Base-by-base conservation (phyloP, 2,888 invertebrate species). In the Tricholauxania praeusta region DNA sequence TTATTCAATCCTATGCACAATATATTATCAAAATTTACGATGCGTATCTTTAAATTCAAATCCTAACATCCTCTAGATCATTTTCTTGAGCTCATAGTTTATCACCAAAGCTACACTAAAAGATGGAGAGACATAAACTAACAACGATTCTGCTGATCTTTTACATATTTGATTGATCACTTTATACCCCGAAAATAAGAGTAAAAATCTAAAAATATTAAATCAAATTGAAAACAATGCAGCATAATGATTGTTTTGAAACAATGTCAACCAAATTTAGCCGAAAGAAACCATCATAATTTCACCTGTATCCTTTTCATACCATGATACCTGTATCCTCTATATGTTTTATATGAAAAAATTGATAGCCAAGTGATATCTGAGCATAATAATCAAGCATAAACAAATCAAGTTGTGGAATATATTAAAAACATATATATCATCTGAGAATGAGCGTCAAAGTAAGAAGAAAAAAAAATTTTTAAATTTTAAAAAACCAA, bases 161-260 rank as follows among this genome's bases (percentile, higher is more conserved):
- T 83, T 82, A 80, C 82, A 84, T 81, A 82, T 85, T 84, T 84
- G 84, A 84, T 84, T 84, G 84, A 84, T 84, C 82, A 80, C 85
- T 85, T 85, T 64, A 12, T 15, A 22, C 28, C 47, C 48, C 8
- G 7, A 59, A 12, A 60, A 49, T 7, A 59, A 48, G 17, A 28
- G 8, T n/a, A 32, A 57, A 22, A 48, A 62, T 51, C 28, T 32
- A 48, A 32, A 57, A 53, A 65, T 48, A 63, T 39, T 48, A 47
- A 47, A 52, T 15, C 32, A 51, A 32, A 47, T 59, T 49, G 49
- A 60, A 69, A 51, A 69, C 69, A 69, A 69, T 69, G 69, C n/a
- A 32, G 53, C 22, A 17, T 10, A 32, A 28, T 39, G 39, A 59
- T 57, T 10, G 53, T 47, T 47, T 14, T 39, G 39, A 60, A 51